Percentiles rank a stretch among this genome's conserved stretches.
Conservation (phyloP, 2,888 invertebrate genomes). For the Andrena trimmerana region DNA sequence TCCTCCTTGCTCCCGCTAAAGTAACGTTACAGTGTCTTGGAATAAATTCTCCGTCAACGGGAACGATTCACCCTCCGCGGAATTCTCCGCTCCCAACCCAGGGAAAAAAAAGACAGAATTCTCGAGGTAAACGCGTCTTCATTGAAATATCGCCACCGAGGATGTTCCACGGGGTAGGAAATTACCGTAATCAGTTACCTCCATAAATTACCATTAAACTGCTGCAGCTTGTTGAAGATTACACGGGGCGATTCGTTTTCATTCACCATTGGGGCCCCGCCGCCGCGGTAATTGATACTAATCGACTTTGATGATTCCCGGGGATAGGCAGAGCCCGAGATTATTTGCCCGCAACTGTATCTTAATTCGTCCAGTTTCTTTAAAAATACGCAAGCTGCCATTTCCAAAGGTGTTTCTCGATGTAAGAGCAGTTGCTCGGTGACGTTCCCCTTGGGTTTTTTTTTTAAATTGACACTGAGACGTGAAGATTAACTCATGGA, state of each 20-base stretch:
- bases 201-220: constrained; percentile 55
- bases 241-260: constrained; percentile 38
- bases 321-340: background rate
- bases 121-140: constrained; percentile 22
- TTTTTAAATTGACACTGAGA: too few species aligned
- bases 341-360: background rate
- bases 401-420: too few species aligned
- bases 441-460: too few species aligned
- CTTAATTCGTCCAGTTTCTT: background rate
- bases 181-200: constrained; percentile 50
- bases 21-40: background rate
- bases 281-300: constrained; percentile 47
- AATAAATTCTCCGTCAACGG: constrained; percentile 22
- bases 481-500: too few species aligned
- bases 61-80: constrained; percentile 2
- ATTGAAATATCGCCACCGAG: constrained; percentile 50
- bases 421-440: background rate
- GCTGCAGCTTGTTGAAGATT: constrained; percentile 25
- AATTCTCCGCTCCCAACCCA: background rate
- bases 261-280: constrained; percentile 36
- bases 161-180: constrained; percentile 19
- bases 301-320: constrained; percentile 17
- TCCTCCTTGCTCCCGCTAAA: background rate
- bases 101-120: constrained; percentile 23
- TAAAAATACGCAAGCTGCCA: too few species aligned